These are phyloP conservation scores for Atlantisia rogersi DNA, from an alignment of 2,113 vertebrate genomes.

Conservation along the genomic window DNA sequence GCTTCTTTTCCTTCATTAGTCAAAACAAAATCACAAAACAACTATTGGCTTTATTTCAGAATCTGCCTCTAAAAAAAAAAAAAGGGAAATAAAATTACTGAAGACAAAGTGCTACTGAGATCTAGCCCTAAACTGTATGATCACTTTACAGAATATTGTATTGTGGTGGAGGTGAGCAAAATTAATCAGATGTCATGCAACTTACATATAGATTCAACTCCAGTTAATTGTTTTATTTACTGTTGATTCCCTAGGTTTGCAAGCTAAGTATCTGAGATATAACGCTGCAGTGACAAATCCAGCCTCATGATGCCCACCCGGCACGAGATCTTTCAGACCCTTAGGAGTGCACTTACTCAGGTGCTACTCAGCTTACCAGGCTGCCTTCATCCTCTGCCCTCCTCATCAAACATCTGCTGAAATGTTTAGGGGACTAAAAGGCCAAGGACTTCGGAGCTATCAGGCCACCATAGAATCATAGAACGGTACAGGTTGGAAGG, in stretches of 20 bases:
- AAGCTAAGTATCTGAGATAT: neutral
- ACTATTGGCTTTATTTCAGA: neutral
- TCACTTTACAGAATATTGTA: neutral
- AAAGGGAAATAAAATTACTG: neutral
- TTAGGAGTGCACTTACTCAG: too few relatives aligned
- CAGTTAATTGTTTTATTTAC: neutral
- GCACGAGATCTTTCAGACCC: neutral
- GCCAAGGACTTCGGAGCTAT: too few relatives aligned
- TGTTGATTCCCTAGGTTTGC: neutral
- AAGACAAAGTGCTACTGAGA: neutral
- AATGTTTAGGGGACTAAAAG: neutral
- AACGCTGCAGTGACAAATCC: neutral
- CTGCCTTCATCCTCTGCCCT: too few relatives aligned
- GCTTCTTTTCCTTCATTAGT: neutral
- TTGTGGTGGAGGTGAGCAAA: neutral
- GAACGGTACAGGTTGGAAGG: too few relatives aligned
- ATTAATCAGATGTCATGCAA: neutral
- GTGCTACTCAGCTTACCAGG: too few relatives aligned
- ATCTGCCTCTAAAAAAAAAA: neutral
- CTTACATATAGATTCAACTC: neutral
- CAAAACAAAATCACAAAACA: neutral
- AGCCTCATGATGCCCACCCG: fast-evolving
- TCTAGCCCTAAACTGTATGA: neutral
- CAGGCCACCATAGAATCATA: too few relatives aligned
- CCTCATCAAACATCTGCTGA: neutral